phyloP scores from a whole-genome alignment of 2,888 invertebrate species.

The Tholera decimalis region DNA sequence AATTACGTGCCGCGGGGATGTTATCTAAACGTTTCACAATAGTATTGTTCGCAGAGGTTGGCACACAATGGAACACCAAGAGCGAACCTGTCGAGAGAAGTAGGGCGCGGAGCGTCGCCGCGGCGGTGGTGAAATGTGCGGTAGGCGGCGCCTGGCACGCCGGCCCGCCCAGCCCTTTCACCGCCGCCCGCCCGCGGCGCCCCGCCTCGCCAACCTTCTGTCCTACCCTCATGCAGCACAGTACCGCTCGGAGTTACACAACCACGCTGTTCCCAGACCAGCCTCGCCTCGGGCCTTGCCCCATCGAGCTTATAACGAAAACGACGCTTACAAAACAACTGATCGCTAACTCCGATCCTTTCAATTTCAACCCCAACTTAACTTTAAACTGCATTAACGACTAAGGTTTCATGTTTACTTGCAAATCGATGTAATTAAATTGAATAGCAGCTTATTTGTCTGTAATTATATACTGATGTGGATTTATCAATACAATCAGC shows the following conservation, averaged over 20 bases:
- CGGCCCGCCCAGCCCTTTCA: conserved; percentile 90
- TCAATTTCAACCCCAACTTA: conserved; percentile 59
- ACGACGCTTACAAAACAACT: conserved; percentile 78
- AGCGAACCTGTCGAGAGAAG: conserved; percentile 86
- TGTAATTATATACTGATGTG: conserved; percentile 44
- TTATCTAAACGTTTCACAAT: conserved; percentile 88
- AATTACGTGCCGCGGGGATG: conserved; percentile 81
- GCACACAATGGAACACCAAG: conserved; percentile 89
- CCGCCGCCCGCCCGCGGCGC: conserved; percentile 87
- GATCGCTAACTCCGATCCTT: conserved; percentile 61
- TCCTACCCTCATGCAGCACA: conserved; percentile 83
- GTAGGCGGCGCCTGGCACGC: conserved; percentile 88
- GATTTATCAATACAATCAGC: conserved; percentile 38
- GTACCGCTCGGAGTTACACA: conserved; percentile 80
- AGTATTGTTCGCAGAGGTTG: conserved; percentile 85
- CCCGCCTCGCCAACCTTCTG: conserved; percentile 77
- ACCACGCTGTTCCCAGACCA: conserved; percentile 81
- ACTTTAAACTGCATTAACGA: conserved; percentile 39
- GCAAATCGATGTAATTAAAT: conserved; percentile 54
- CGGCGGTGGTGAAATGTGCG: conserved; percentile 87
- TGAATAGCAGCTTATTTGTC: conserved; percentile 44
- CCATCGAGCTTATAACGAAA: conserved; percentile 81
- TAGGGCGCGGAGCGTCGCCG: conserved; percentile 85
- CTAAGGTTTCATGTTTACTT: conserved; percentile 44
- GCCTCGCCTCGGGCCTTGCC: conserved; percentile 83